Base-by-base conservation (phyloP, 1,140 invertebrate genomes). In the Drosophila seguyi region DNA sequence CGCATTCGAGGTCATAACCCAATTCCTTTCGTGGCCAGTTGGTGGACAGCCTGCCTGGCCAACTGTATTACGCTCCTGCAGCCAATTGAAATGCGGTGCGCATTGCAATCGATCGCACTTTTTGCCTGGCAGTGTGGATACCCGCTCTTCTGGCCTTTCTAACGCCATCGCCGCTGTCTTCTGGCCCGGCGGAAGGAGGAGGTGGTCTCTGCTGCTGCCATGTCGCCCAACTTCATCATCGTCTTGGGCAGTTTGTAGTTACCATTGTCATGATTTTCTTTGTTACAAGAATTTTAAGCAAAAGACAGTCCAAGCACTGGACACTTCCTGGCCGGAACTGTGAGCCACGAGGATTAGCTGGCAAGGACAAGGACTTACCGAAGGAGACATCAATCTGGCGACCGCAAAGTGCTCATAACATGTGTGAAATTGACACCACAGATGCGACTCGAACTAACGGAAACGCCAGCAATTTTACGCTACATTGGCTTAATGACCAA, bases 1-100 rank as follows among this genome's bases (percentile, higher is more conserved):
- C 88, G 88, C 90, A 91, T 91, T 91, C 73, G 88, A 91, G 88
- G 88, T 91, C 88, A 86, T 90, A 91, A 91, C 88, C 88, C 88
- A 91, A 83, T 91, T 91, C 88, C 88, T 91, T 90, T 65, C 69
- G 56, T 67, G 67, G 83, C 34, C 67, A 52, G 44, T 52, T 82
- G 78, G 60, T 20, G 60, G 60, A 77, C 67, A 71, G 67, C 79
- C 66, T 44, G 58, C 75, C 59, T 44, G 58, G 80, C 75, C 81
- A 82, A 76, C 63, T 81, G 76, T 79, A 65, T 82, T 87, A 68
- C 50, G 68, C 62, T 78, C 68, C 55, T 47, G 44, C 20, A 52
- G 60, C 69, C 86, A 90, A 88, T 88, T 88, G 85, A 88, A 81
- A 88, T 88, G 88, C 85, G 85, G 66, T 81, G 85, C 81, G 81